Evolutionary conservation across 1,140 invertebrate genomes (phyloP).

Genomic region (Leptinotarsa texana): DNA sequence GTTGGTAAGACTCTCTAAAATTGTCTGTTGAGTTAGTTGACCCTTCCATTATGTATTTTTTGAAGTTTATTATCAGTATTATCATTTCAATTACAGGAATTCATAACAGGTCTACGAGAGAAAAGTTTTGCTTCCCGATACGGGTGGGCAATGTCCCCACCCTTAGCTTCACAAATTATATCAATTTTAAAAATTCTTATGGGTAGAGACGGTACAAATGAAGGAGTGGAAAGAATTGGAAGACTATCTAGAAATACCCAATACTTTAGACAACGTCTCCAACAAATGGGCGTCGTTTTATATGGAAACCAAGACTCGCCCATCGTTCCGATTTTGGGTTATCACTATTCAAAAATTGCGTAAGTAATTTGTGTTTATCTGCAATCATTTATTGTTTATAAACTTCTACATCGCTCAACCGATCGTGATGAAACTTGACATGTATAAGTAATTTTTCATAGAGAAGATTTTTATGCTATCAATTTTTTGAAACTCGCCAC

Average conservation of each 20-base stretch:
- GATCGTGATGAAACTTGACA: no score
- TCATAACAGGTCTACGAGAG: conserved; percentile 80
- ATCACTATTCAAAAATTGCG: conserved; percentile 92
- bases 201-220: conserved; percentile 79
- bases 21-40: no score
- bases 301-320: conserved; percentile 97
- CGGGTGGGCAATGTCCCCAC: conserved; percentile 86
- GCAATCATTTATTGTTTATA: no score
- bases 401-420: no score
- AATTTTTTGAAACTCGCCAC: no score
- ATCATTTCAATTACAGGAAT: conserved; percentile 43
- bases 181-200: conserved; percentile 87
- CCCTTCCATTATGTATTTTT: no score
- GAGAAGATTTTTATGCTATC: no score
- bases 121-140: conserved; percentile 87
- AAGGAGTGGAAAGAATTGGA: conserved; percentile 73
- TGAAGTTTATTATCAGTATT: no score
- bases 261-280: conserved; percentile 85
- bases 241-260: conserved; percentile 81
- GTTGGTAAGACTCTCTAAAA: no score
- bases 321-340: conserved; percentile 93
- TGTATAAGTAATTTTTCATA: no score
- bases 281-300: conserved; percentile 91
- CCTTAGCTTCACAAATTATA: conserved; percentile 91
- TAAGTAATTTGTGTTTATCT: conserved; percentile 56